These are phyloP conservation scores for Nomada fucata DNA, from an alignment of 2,888 invertebrate genomes.

Conservation along the genomic window DNA sequence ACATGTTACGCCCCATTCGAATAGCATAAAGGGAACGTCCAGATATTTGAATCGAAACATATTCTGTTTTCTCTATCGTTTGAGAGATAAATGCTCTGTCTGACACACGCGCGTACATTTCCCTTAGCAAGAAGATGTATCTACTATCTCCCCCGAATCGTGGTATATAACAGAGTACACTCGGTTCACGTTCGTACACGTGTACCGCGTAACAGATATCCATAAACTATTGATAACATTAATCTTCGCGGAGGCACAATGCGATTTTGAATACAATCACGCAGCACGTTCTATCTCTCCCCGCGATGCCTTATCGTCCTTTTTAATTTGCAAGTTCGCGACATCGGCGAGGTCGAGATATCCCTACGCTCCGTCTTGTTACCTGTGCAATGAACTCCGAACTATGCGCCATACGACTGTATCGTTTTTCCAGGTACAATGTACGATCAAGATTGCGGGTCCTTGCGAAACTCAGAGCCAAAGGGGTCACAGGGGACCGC, in stretches of 20 bases:
- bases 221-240: constrained; percentile 43
- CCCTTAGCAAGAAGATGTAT: constrained; percentile 28
- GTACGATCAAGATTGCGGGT: constrained; percentile 14
- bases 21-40: not conserved
- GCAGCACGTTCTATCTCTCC: not conserved
- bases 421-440: constrained; percentile 23
- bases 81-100: not conserved
- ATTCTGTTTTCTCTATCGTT: not conserved
- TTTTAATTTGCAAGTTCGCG: constrained; percentile 41
- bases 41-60: not conserved
- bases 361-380: constrained; percentile 1
- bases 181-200: not conserved
- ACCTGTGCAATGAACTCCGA: constrained; percentile 33
- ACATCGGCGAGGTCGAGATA: not conserved
- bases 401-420: constrained; percentile 9
- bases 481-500: not conserved
- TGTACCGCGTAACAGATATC: not conserved
- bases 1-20: not conserved
- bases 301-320: constrained; percentile 16
- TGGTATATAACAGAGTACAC: not conserved
- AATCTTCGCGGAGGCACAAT: constrained; percentile 35
- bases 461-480: constrained; percentile 30
- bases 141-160: not conserved
- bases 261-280: constrained; percentile 35
- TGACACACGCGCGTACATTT: not conserved